Percentiles rank a stretch among this genome's conserved stretches.
phyloP scores from a whole-genome alignment of 2,113 vertebrate species.

The Mesembrinibis cayennensis region DNA sequence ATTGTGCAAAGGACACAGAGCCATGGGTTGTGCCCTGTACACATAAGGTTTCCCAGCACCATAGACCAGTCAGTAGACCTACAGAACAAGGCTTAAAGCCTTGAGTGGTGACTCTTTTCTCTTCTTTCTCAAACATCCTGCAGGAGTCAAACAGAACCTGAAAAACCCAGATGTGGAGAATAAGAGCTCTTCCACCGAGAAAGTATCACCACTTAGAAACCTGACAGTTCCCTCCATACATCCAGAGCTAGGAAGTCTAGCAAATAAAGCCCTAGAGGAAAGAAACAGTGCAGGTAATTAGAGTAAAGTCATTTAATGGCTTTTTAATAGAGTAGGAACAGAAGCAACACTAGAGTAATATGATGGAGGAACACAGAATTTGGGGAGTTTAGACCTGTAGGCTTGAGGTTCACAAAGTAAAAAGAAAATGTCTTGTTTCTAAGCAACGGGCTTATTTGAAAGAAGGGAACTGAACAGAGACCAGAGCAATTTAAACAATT shows the following conservation, averaged over 20 bases:
- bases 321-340: not conserved
- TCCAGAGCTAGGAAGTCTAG: not conserved
- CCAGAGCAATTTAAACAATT: not conserved
- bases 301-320: not conserved
- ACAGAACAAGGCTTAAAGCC: not conserved
- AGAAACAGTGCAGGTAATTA: not conserved
- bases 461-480: not conserved
- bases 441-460: not conserved
- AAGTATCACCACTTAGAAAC: not conserved
- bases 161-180: not conserved
- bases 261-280: not conserved
- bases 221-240: not conserved
- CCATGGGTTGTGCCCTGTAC: not conserved
- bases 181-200: not conserved
- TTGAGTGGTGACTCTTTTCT: not conserved
- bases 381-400: not conserved
- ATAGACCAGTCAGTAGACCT: not conserved
- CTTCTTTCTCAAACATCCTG: not conserved
- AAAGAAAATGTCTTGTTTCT: not conserved
- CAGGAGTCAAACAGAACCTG: not conserved
- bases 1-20: not conserved
- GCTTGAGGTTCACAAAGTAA: not conserved
- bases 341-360: not conserved
- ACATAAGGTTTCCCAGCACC: not conserved
- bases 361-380: not conserved